These are phyloP conservation scores for Mixornis gularis DNA, from an alignment of 2,113 vertebrate genomes.

Conservation along the genomic window DNA sequence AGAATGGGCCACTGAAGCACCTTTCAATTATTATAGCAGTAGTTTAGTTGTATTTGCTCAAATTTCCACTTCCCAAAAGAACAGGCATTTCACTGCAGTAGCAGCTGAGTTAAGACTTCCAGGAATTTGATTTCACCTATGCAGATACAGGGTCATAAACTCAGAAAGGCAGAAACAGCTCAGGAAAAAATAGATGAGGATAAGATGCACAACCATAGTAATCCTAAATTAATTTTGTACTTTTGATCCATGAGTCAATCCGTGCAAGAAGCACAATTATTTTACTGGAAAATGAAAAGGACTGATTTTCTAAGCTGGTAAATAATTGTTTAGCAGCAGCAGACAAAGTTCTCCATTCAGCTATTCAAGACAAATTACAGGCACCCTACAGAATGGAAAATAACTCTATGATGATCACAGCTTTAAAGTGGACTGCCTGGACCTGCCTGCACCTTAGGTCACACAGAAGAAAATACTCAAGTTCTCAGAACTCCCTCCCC, in stretches of 20 bases:
- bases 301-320: not conserved
- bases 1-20: not conserved
- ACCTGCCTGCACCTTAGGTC: not conserved
- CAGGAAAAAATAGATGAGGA: not conserved
- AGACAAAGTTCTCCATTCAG: not conserved
- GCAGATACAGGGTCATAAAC: not conserved
- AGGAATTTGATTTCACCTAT: not conserved
- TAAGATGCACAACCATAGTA: not conserved
- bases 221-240: not conserved
- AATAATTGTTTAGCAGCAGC: not conserved
- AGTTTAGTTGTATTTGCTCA: not conserved
- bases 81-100: not conserved
- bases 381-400: not conserved
- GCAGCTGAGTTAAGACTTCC: not conserved
- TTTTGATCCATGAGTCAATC: not conserved
- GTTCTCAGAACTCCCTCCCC: not conserved
- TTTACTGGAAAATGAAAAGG: not conserved
- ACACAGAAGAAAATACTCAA: not conserved
- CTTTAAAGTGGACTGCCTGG: not conserved
- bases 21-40: not conserved
- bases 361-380: not conserved
- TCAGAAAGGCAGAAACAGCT: not conserved
- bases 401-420: accelerated
- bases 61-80: not conserved
- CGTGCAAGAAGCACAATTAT: not conserved